Conservation (phyloP, 2,113 vertebrate genomes). For the Callipepla squamata region DNA sequence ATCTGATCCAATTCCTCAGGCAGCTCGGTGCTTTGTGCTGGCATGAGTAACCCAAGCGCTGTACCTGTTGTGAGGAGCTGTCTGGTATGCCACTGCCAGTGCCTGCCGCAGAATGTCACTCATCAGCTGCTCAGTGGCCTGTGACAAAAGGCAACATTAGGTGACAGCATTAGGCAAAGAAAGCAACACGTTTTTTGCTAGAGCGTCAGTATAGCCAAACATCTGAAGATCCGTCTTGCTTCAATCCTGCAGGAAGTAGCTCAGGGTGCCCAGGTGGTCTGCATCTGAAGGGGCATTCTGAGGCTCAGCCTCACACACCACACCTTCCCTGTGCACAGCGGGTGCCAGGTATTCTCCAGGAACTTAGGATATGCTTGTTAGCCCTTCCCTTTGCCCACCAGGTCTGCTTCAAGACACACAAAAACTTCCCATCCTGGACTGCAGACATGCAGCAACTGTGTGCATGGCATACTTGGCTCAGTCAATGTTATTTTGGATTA, state of each 20-base stretch:
- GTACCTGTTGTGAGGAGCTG: slow-evolving; percentile 92
- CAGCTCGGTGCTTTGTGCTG: neutral
- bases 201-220: neutral
- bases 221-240: neutral
- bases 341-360: neutral
- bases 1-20: neutral
- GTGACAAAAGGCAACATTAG: neutral
- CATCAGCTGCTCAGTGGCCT: slow-evolving; percentile 95
- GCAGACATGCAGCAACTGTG: neutral
- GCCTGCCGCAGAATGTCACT: slow-evolving; percentile 92
- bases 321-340: neutral
- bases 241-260: neutral
- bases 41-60: neutral
- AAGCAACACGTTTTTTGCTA: neutral
- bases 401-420: neutral
- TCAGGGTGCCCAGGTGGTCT: neutral
- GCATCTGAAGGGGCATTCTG: neutral
- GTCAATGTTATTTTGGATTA: neutral
- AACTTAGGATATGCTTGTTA: neutral
- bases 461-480: neutral
- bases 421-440: neutral
- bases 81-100: slow-evolving; percentile 86
- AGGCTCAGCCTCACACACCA: neutral
- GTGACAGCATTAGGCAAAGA: neutral
- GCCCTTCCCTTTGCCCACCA: neutral